Conservation (phyloP, 2,888 invertebrate genomes). For the Andrena marginata region DNA sequence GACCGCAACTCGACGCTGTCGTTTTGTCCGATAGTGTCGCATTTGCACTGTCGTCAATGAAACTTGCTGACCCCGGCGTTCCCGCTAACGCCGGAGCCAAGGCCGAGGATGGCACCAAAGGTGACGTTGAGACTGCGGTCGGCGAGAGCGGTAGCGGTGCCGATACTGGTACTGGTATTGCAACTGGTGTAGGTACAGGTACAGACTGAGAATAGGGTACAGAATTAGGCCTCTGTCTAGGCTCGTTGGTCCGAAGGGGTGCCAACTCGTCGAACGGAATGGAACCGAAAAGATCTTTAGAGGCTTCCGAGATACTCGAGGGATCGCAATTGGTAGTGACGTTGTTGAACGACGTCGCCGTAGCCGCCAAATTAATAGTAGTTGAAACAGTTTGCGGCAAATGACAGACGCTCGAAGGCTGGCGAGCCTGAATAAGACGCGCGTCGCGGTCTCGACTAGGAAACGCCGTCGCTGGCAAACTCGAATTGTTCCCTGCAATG, state of each 20-base stretch:
- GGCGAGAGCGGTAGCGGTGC: background rate
- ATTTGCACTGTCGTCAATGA: slow-evolving; percentile 74
- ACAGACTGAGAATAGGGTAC: background rate
- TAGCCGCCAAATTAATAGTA: background rate
- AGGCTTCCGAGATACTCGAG: slow-evolving; percentile 54
- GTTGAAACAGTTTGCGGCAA: background rate
- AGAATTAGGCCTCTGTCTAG: slow-evolving; percentile 74
- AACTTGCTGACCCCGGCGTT: slow-evolving; percentile 68
- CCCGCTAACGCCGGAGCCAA: background rate
- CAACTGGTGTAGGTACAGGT: background rate
- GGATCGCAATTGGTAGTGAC: slow-evolving; percentile 25
- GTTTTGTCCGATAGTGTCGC: slow-evolving; percentile 69
- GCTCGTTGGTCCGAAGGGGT: slow-evolving; percentile 70
- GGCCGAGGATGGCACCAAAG: background rate
- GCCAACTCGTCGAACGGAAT: slow-evolving; percentile 83
- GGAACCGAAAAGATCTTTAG: slow-evolving; percentile 83
- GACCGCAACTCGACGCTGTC: slow-evolving; percentile 44
- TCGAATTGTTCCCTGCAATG: background rate
- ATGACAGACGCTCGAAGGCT: background rate
- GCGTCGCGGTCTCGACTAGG: background rate
- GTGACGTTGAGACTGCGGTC: background rate
- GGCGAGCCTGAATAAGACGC: background rate
- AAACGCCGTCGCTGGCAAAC: background rate
- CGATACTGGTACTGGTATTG: background rate
- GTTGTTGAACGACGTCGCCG: background rate